A percentile compares a stretch with the other conserved stretches of the same genome.
Evolutionary conservation across 30 jellyfish, hydroid and myxozoan genomes (phyloP).

Genomic region (Chrysaora quinquecirrha): DNA sequence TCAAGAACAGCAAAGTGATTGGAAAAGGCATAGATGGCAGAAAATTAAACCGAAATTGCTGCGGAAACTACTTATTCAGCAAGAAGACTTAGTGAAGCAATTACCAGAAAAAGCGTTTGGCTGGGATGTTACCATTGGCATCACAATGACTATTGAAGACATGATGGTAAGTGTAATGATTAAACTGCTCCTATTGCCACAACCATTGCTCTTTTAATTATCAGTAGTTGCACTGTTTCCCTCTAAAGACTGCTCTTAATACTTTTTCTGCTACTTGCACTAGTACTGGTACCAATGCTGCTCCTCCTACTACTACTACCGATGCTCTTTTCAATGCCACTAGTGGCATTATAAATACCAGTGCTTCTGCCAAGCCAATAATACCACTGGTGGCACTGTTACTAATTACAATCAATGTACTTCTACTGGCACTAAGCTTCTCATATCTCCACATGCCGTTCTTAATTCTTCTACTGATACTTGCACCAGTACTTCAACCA

Average conservation of each 20-base stretch:
- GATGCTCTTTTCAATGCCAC: not conserved
- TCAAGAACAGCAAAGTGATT: constrained; percentile 84
- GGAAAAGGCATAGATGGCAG: constrained; percentile 95
- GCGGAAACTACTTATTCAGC: constrained; percentile 67
- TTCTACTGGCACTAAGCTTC: too few species aligned
- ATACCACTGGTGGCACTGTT: too few species aligned
- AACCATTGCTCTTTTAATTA: not conserved
- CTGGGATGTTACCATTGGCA: constrained; percentile 82
- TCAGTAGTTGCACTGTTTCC: not conserved
- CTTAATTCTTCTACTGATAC: too few species aligned
- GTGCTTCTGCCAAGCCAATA: too few species aligned
- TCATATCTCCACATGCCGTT: too few species aligned
- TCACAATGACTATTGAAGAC: constrained; percentile 50
- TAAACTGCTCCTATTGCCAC: too few species aligned
- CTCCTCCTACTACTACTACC: not conserved
- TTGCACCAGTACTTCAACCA: too few species aligned
- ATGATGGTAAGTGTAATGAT: constrained; percentile 56
- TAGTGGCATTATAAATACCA: not conserved
- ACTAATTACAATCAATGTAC: too few species aligned
- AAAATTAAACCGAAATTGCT: constrained; percentile 68
- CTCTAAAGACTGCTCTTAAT: not conserved
- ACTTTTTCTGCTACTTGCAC: not conserved
- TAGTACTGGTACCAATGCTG: not conserved
- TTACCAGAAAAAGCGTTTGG: constrained; percentile 64
- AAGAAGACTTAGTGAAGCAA: constrained; percentile 66